Percentiles rank a stretch among this genome's conserved stretches.
phyloP scores from a whole-genome alignment of 2,113 vertebrate species.

The Oenanthe melanoleuca region DNA sequence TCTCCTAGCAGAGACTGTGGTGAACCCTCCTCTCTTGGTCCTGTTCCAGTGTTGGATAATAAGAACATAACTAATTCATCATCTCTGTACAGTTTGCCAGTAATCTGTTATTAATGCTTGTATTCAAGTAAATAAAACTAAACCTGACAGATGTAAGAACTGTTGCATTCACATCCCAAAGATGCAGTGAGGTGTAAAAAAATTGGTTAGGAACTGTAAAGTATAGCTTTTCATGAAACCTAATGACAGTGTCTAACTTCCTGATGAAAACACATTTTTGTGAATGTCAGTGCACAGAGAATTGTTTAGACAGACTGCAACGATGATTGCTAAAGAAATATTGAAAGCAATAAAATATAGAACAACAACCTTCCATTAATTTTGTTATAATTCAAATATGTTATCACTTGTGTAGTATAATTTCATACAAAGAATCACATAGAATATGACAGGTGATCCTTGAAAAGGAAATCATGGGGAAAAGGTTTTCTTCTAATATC shows the following conservation, averaged over 20 bases:
- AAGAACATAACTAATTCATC: constrained; percentile 52
- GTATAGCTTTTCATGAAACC: constrained; percentile 57
- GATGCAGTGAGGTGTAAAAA: constrained; percentile 61
- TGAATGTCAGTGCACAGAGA: constrained; percentile 76
- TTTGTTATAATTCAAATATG: constrained; percentile 55
- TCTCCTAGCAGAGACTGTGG: not conserved
- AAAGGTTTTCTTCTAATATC: constrained; percentile 19
- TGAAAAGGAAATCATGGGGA: not conserved
- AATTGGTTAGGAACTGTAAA: constrained; percentile 42
- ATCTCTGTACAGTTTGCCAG: constrained; percentile 36
- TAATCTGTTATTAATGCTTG: constrained; percentile 72
- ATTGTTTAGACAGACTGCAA: constrained; percentile 72
- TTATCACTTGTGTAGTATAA: constrained; percentile 15
- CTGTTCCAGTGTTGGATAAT: not conserved
- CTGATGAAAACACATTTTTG: constrained; percentile 73
- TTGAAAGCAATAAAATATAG: constrained; percentile 66
- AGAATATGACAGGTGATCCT: constrained; percentile 32
- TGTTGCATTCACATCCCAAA: constrained; percentile 33
- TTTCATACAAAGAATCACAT: constrained; percentile 1
- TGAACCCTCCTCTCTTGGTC: not conserved
- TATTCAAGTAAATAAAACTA: constrained; percentile 63
- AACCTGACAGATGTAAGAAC: constrained; percentile 69
- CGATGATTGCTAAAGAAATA: constrained; percentile 67
- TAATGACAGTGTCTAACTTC: constrained; percentile 68
- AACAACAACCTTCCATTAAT: constrained; percentile 50